Evolutionary conservation across 2,797 vertebrate species (phyloP).

Genomic region (Carcharodon carcharias): DNA sequence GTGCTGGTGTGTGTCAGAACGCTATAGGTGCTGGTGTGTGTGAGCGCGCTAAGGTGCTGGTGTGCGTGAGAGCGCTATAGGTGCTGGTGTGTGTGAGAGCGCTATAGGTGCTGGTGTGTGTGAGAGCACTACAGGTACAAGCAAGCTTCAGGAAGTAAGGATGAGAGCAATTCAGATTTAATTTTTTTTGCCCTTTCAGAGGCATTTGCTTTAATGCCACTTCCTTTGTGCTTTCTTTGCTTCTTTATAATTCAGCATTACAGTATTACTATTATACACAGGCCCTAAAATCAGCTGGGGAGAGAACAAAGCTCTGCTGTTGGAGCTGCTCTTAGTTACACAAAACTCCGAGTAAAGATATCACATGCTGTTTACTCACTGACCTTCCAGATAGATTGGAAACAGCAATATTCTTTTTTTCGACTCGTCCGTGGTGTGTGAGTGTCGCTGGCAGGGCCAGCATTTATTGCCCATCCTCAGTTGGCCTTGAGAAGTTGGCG

Average conservation of each 20-base stretch:
- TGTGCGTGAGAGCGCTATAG: too few relatives aligned
- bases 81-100: too few relatives aligned
- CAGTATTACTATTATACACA: constrained; percentile 23
- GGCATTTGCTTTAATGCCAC: background rate
- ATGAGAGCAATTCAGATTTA: background rate
- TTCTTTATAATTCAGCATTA: background rate
- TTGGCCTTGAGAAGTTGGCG: background rate
- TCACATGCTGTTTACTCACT: constrained; percentile 1
- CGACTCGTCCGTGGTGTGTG: background rate
- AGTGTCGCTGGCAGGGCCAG: background rate
- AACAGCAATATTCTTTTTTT: background rate
- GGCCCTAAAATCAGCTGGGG: background rate
- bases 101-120: too few relatives aligned
- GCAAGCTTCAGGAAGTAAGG: background rate
- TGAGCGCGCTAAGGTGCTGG: too few relatives aligned
- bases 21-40: too few relatives aligned
- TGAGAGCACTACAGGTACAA: background rate
- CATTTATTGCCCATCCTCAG: background rate
- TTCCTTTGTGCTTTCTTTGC: background rate
- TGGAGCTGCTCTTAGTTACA: background rate
- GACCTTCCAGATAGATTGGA: background rate
- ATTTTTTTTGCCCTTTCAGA: background rate
- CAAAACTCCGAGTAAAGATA: background rate
- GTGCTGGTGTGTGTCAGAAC: too few relatives aligned
- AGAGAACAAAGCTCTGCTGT: constrained; percentile 3